Evolutionary conservation across 2,888 invertebrate species (phyloP).

Genomic region (Diploptera punctata): DNA sequence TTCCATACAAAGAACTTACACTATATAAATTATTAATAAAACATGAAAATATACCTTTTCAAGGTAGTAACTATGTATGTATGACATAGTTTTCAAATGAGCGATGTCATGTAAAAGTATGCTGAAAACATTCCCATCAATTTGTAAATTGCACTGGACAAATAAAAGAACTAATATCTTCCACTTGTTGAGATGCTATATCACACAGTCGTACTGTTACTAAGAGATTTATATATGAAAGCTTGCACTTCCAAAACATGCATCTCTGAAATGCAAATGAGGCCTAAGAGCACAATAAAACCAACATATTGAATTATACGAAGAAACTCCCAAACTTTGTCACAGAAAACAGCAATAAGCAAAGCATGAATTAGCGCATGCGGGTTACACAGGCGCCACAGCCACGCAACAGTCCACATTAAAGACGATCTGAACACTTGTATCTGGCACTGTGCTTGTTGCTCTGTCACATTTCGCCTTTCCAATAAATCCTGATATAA

Average conservation of each 20-base stretch:
- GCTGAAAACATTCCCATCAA: neutral
- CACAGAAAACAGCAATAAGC: slow-evolving; percentile 79
- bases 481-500: slow-evolving; percentile 80
- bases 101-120: slow-evolving; percentile 13
- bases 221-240: slow-evolving; percentile 57
- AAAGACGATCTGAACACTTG: slow-evolving; percentile 71
- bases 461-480: slow-evolving; percentile 54
- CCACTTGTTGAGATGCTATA: neutral
- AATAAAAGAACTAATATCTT: neutral
- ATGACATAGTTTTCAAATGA: slow-evolving; percentile 7
- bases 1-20: neutral
- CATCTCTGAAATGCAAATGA: slow-evolving; percentile 74
- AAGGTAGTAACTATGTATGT: neutral
- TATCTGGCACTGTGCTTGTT: slow-evolving; percentile 59
- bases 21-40: too few relatives aligned
- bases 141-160: neutral
- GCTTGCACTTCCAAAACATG: slow-evolving; percentile 68
- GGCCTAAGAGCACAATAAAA: slow-evolving; percentile 69
- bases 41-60: neutral
- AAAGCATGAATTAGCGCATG: slow-evolving; percentile 78
- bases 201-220: slow-evolving; percentile 29
- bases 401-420: slow-evolving; percentile 74
- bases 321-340: slow-evolving; percentile 81
- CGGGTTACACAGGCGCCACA: slow-evolving; percentile 82
- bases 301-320: slow-evolving; percentile 73